These are phyloP conservation scores for Prorops nasuta DNA, from an alignment of 1,140 invertebrate genomes.

Conservation along the genomic window DNA sequence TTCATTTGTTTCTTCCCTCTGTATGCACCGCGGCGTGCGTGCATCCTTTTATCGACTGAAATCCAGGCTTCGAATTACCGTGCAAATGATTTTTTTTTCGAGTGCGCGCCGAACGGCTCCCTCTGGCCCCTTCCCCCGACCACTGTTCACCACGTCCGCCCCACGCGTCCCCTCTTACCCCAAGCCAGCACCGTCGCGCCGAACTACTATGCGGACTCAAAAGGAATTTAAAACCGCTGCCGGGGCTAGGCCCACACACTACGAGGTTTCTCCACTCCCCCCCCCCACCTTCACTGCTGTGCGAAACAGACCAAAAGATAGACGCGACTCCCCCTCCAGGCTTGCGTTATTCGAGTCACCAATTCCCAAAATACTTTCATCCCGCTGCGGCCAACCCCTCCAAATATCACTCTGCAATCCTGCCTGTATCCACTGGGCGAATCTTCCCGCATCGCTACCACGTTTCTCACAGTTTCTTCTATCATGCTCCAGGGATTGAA, in stretches of 20 bases:
- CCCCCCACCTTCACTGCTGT: slow-evolving; percentile 1
- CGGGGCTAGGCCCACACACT: slow-evolving; percentile 18
- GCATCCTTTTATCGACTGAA: slow-evolving; percentile 58
- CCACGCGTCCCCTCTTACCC: slow-evolving; percentile 10
- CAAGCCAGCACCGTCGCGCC: neutral
- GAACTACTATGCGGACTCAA: slow-evolving; percentile 37
- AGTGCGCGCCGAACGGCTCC: slow-evolving; percentile 24
- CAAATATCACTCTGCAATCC: too few species aligned
- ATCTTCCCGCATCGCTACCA: too few species aligned
- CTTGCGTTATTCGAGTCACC: slow-evolving; percentile 24
- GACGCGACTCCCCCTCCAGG: slow-evolving; percentile 14
- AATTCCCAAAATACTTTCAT: slow-evolving; percentile 10
- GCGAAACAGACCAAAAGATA: slow-evolving; percentile 21
- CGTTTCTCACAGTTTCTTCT: too few species aligned
- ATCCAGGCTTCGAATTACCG: slow-evolving; percentile 59
- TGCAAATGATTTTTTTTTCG: slow-evolving; percentile 56
- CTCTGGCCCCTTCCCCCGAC: slow-evolving; percentile 20
- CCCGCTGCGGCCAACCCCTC: neutral
- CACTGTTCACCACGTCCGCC: neutral
- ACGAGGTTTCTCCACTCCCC: too few species aligned
- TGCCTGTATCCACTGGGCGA: too few species aligned
- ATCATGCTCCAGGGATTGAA: too few species aligned
- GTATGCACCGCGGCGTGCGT: slow-evolving; percentile 53
- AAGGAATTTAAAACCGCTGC: slow-evolving; percentile 55
- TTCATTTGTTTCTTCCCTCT: slow-evolving; percentile 59